Base-by-base conservation (phyloP, 2,797 vertebrate species). In the Nasua narica region DNA sequence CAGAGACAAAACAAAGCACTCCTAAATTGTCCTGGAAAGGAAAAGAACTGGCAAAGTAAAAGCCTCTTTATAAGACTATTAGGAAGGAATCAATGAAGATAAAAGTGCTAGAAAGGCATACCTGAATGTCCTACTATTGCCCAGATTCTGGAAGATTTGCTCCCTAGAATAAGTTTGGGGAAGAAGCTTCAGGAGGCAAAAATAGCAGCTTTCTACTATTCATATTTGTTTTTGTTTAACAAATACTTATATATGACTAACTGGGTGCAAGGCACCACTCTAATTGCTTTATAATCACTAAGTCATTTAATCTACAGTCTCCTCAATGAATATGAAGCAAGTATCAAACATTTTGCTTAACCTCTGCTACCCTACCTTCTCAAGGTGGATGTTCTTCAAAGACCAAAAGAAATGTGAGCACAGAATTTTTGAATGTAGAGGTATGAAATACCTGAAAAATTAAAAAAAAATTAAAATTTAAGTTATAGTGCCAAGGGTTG, bases 1-100 rank as follows among this genome's bases (percentile, higher is more conserved):
- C 40, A 70, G 72, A 83, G 92, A 37, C 78, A 90, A 95, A 94
- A 60, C 60, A 89, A 94, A 96, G 91, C 43, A 70, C 5, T 85
- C 70, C 65, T 79, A 91, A 91, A 62, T 95, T 87, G 35, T 78
- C 77, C 69, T 29, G 14, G 65, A 94, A 52, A 89, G 29, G 37
- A 88, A 91, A 72, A 54, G 27, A 54, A 60, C 29, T 43, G 9
- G 25, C 29, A 72, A 88, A 86, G 5, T 65, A 27, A 69, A 94
- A 46, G n/a, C 58, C 46, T 87, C 72, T 72, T 27, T 84, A 7
- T 65, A 16, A 46, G 29, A 11, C 72, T 29, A 18, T 48, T 48
- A 50, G 10, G 8, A 85, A 91, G 15, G 65, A 18, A 14, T 37
- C 27, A 67, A 25, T 19, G 27, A 94, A 77, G 19, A 43, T 11